phyloP scores from a whole-genome alignment of 2,888 invertebrate genomes.

The Phyllotreta striolata region DNA sequence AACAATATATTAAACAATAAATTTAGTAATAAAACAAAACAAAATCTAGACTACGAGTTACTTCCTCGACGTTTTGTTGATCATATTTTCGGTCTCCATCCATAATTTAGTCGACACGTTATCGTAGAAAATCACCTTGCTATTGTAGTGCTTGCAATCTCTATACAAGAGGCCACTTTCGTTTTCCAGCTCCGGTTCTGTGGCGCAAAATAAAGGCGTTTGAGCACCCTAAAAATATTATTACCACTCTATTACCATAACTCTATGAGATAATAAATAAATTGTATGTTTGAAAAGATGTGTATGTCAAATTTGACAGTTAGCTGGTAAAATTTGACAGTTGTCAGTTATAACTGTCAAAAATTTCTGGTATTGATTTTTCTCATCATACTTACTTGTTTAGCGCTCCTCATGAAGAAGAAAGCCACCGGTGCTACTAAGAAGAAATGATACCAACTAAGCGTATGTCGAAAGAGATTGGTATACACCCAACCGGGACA shows the following conservation, averaged over 20 bases:
- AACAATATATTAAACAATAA: not conserved
- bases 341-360: no score
- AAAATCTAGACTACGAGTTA: slow-evolving; percentile 14
- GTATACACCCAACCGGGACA: slow-evolving; percentile 86
- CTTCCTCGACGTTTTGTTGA: slow-evolving; percentile 37
- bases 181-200: slow-evolving; percentile 66
- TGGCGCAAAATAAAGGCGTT: slow-evolving; percentile 80
- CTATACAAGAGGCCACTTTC: slow-evolving; percentile 79
- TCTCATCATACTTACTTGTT: no score
- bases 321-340: slow-evolving; percentile 5
- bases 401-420: slow-evolving; percentile 75
- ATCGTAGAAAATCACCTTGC: slow-evolving; percentile 69
- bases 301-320: no score
- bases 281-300: slow-evolving; percentile 29
- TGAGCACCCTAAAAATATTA: slow-evolving; percentile 74
- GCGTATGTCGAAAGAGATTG: slow-evolving; percentile 71
- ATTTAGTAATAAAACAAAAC: slow-evolving; percentile 15
- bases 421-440: slow-evolving; percentile 75
- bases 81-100: slow-evolving; percentile 60
- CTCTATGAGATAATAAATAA: not conserved
- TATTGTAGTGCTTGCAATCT: slow-evolving; percentile 72
- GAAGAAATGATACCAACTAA: slow-evolving; percentile 77
- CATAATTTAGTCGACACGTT: slow-evolving; percentile 73
- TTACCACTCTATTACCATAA: not conserved
- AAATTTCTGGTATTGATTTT: no score